These are phyloP conservation scores for Anniella stebbinsi DNA, from an alignment of 2,797 vertebrate genomes.

Conservation along the genomic window DNA sequence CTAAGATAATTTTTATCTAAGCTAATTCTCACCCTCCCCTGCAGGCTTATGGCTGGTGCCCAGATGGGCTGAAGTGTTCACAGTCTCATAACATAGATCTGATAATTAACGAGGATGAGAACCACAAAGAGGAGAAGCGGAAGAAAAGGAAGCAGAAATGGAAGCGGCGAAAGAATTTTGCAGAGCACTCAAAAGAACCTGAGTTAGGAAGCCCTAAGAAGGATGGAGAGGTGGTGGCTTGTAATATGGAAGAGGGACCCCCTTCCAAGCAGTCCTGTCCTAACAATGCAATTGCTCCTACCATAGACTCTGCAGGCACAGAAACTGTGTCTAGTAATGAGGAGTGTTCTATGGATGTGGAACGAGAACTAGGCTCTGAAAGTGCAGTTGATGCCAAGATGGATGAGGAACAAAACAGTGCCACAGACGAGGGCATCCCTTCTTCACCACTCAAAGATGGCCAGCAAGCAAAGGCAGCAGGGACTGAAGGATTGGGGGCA, in stretches of 20 bases:
- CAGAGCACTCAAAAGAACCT: not conserved
- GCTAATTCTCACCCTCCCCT: conserved; percentile 27
- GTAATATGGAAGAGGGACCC: conserved; percentile 59
- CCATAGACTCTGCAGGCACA: not conserved
- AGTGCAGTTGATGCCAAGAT: not conserved
- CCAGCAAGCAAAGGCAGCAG: not conserved
- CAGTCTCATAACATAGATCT: conserved; percentile 94
- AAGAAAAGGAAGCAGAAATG: conserved; percentile 83
- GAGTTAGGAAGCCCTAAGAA: conserved; percentile 47
- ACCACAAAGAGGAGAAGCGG: conserved; percentile 79
- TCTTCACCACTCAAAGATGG: conserved; percentile 79
- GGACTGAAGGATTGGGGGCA: rapidly evolving
- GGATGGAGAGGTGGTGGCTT: conserved; percentile 54
- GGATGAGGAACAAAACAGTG: conserved; percentile 35
- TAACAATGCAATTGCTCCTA: conserved; percentile 34
- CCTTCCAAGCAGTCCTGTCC: conserved; percentile 75
- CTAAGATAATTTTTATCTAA: not conserved
- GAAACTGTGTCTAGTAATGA: not conserved
- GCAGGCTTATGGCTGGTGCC: conserved; percentile 96
- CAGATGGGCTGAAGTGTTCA: conserved; percentile 87
- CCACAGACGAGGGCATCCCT: conserved; percentile 78
- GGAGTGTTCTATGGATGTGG: conserved; percentile 43
- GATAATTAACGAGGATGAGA: conserved; percentile 93
- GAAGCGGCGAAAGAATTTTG: conserved; percentile 79
- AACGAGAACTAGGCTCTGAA: conserved; percentile 47